Conservation (phyloP, 2,113 vertebrate genomes). For the Agapornis roseicollis region DNA sequence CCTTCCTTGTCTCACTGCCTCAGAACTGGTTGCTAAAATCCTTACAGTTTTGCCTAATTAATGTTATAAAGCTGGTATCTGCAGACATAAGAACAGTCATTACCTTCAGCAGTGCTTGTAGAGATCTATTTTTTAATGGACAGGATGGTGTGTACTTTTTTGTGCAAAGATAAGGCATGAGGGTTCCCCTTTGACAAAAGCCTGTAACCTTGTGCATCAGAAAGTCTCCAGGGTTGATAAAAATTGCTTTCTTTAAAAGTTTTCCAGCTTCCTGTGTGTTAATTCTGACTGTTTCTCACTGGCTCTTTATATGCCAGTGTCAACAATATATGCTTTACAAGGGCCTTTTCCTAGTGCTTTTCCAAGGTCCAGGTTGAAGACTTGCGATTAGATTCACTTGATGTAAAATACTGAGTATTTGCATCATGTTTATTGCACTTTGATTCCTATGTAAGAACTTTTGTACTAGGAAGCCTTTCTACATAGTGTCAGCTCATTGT, state of each 20-base stretch:
- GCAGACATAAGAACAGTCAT: neutral
- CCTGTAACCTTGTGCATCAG: neutral
- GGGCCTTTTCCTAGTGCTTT: neutral
- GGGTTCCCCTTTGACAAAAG: neutral
- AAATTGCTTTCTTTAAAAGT: neutral
- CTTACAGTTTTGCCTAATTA: neutral
- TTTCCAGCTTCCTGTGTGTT: neutral
- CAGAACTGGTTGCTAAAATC: neutral
- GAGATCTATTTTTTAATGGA: neutral
- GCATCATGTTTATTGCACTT: neutral
- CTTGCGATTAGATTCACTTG: neutral
- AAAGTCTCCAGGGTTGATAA: neutral
- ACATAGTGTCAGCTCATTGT: neutral
- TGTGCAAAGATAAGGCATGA: neutral
- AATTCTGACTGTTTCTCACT: neutral
- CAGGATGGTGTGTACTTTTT: neutral
- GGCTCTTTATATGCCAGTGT: neutral
- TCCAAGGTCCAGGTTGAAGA: neutral
- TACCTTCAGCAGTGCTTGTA: neutral
- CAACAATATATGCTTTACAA: neutral
- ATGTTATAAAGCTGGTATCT: neutral
- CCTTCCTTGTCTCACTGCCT: neutral
- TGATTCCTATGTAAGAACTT: neutral
- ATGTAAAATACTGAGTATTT: neutral
- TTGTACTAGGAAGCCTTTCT: neutral